These are phyloP conservation scores for Allygus modestus DNA, from an alignment of 2,888 invertebrate species.

Conservation along the genomic window DNA sequence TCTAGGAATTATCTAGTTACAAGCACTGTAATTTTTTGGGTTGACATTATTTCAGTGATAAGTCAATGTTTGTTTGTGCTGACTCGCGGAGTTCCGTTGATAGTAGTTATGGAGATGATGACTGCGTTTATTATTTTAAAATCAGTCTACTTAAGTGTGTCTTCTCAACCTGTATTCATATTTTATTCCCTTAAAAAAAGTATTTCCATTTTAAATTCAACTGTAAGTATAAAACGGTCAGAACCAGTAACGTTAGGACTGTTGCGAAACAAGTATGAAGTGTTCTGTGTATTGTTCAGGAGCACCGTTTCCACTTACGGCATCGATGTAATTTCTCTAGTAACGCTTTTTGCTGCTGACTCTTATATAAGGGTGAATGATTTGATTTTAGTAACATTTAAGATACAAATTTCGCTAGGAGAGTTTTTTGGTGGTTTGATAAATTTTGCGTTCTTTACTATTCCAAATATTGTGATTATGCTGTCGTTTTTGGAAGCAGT, in stretches of 20 bases:
- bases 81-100: background rate
- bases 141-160: background rate
- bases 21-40: background rate
- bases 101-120: background rate
- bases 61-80: background rate
- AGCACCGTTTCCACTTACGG: background rate
- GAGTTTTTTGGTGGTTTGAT: background rate
- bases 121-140: background rate
- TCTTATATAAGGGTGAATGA: conserved; percentile 13
- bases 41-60: background rate
- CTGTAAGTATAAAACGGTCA: background rate
- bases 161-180: background rate
- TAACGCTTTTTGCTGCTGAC: conserved; percentile 2
- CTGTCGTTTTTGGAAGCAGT: background rate
- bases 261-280: background rate
- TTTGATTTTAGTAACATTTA: background rate
- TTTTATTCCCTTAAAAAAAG: background rate
- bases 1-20: background rate
- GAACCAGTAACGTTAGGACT: background rate
- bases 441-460: background rate
- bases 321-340: background rate
- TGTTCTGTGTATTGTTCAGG: background rate
- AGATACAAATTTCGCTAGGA: background rate
- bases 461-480: background rate
- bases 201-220: background rate